phyloP scores from a whole-genome alignment of 1,140 invertebrate genomes.

The Latrodectus geometricus region DNA sequence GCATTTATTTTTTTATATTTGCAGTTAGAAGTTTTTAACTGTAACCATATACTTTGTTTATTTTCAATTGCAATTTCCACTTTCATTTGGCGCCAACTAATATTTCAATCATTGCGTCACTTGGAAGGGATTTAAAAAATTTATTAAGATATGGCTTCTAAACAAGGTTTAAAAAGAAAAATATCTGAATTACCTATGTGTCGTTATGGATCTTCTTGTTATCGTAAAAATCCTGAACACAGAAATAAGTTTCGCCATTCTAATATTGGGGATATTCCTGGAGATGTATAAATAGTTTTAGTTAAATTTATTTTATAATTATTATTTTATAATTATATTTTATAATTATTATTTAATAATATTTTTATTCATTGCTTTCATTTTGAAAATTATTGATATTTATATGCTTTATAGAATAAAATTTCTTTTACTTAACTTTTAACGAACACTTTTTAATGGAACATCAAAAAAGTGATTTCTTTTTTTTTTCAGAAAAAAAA shows the following conservation, averaged over 20 bases:
- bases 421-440: too few species aligned
- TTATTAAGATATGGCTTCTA: not conserved
- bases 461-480: too few species aligned
- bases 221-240: slow-evolving; percentile 63
- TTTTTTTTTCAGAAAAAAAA: too few species aligned
- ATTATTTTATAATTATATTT: too few species aligned
- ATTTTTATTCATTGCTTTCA: too few species aligned
- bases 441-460: too few species aligned
- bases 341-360: too few species aligned
- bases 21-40: not conserved
- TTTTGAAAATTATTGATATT: too few species aligned
- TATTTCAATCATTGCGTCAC: not conserved
- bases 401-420: too few species aligned
- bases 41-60: not conserved
- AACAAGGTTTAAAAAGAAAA: slow-evolving; percentile 23
- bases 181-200: slow-evolving; percentile 50
- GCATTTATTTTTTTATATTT: not conserved
- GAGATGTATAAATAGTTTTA: too few species aligned
- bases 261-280: not conserved
- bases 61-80: not conserved
- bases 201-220: slow-evolving; percentile 60
- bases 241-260: slow-evolving; percentile 59
- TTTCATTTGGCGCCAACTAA: not conserved
- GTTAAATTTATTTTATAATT: too few species aligned
- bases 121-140: not conserved